These are phyloP conservation scores for Ammospiza caudacuta DNA, from an alignment of 2,113 vertebrate genomes.

Conservation along the genomic window DNA sequence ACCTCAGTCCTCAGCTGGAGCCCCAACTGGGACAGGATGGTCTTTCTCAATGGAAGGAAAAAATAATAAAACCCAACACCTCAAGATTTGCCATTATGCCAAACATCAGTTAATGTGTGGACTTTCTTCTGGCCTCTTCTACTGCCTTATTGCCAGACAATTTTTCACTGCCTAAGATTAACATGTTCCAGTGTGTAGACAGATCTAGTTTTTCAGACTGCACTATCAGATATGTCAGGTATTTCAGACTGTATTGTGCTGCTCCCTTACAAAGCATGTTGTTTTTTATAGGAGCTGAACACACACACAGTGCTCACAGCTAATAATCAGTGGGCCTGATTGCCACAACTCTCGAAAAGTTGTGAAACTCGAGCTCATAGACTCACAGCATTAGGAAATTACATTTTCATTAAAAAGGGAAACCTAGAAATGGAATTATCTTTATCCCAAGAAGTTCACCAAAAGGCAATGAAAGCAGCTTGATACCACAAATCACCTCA, in stretches of 20 bases:
- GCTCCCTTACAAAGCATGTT: not conserved
- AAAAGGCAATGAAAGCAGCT: not conserved
- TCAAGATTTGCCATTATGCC: not conserved
- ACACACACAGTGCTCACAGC: not conserved
- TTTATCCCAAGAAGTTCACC: not conserved
- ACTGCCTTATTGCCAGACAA: not conserved
- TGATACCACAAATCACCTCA: not conserved
- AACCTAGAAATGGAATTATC: not conserved
- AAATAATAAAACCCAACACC: not conserved
- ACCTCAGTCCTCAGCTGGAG: not conserved
- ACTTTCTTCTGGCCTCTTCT: not conserved
- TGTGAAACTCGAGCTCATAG: not conserved
- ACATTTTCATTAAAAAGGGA: not conserved
- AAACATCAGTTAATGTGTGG: not conserved
- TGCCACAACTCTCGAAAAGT: not conserved
- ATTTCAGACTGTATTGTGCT: not conserved
- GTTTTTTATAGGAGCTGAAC: not conserved
- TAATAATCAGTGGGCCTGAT: not conserved
- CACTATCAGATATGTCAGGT: too few relatives aligned
- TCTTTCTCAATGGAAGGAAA: not conserved
- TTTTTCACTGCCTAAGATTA: not conserved
- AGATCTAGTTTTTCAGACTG: not conserved
- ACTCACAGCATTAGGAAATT: not conserved
- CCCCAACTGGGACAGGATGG: accelerated
- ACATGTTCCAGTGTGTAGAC: not conserved